Evolutionary conservation across 2,113 vertebrate genomes (phyloP), one percentile per base, ranked within the genome.

Genomic region (Paracanthobrama guichenoti): DNA sequence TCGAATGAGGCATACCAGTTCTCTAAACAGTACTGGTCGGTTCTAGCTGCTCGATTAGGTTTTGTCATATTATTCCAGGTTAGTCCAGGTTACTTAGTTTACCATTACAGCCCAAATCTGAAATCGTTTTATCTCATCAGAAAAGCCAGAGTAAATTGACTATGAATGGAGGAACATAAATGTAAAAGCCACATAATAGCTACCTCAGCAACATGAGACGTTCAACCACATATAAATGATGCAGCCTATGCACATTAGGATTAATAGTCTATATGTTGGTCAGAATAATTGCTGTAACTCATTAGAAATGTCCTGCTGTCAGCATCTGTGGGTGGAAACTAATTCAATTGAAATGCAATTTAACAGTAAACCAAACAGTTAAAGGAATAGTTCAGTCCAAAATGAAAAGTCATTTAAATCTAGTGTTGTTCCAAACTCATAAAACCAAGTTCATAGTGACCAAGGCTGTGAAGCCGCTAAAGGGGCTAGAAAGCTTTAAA

Each of bases 51-150:
- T 10, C 95, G 98, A 26, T 93, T 99, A 91, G 96, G 96, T 71
- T 99, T 99, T 14, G 97, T 99, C 89, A 97, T 99, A 22, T 91
- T 99, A 1, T 99, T 99, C 88, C 98, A 99, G 96, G 98, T 99
- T 93, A 89, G n/a, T n/a, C n/a, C n/a, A 42, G 42, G 4, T 1
- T 26, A 3, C 13, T 50, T n/a, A 72, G 55, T 57, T 35, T 35
- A 76, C 48, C 24, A 55, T 20, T 53, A 44, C 1, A 2, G 1
- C 35, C 35, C 9, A 16, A 73, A 78, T 60, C 9, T 55, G 18
- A 6, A 39, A 39, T 7, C 6, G 39, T 39, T 39, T 39, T 39
- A 7, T 39, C 39, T 39, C 39, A 39, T 6, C 42, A 48, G 59
- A 62, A 72, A 72, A 24, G 3, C 39, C 39, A n/a, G 39, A 50